Evolutionary conservation across 2,888 invertebrate species (phyloP).

Genomic region (Cephalotes varians): DNA sequence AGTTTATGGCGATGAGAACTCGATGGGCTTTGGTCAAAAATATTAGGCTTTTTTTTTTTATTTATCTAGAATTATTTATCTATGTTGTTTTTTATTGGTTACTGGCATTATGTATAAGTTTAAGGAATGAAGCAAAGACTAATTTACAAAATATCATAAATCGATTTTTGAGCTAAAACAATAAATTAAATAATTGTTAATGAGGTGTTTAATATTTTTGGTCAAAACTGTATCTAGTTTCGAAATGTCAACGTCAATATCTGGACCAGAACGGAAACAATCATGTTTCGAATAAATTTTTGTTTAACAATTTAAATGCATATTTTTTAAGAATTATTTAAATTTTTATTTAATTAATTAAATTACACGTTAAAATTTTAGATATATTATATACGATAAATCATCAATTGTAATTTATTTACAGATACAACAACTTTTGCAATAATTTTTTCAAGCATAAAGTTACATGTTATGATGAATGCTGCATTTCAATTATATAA

Average conservation of each 20-base stretch:
- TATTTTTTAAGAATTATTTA: not conserved
- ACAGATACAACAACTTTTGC: not conserved
- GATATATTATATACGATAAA: not conserved
- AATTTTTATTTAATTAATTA: not conserved
- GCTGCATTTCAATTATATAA: constrained; percentile 23
- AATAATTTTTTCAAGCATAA: not conserved
- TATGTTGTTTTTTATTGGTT: too few relatives aligned
- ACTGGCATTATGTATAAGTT: too few relatives aligned
- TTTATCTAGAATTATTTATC: too few relatives aligned
- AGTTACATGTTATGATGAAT: not conserved
- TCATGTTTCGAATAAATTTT: not conserved
- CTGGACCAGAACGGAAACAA: not conserved
- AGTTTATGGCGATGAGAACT: not conserved
- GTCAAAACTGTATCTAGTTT: not conserved
- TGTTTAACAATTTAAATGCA: not conserved
- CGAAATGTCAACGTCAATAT: not conserved
- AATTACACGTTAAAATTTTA: not conserved
- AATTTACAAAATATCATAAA: too few relatives aligned
- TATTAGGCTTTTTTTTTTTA: too few relatives aligned
- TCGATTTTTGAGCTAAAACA: too few relatives aligned
- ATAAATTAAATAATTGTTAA: too few relatives aligned
- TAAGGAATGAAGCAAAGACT: too few relatives aligned
- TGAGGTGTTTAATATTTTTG: too few relatives aligned
- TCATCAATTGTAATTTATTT: not conserved
- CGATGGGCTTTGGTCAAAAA: too few relatives aligned